A percentile compares a stretch with the other conserved stretches of the same genome.
phyloP scores from a whole-genome alignment of 2,888 invertebrate genomes.

The Tipula vernalis region DNA sequence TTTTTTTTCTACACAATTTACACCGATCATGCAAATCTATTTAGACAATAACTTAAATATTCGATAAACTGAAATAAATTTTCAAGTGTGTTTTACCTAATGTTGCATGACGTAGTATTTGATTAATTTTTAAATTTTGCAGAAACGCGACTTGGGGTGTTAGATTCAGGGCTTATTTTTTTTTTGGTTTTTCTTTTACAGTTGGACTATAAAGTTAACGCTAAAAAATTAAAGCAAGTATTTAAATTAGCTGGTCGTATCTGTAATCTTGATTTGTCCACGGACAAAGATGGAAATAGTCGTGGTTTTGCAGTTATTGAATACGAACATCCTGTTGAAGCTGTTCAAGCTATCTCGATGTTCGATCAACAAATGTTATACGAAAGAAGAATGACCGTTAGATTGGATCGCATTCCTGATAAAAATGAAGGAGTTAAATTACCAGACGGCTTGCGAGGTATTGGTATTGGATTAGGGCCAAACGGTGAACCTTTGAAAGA shows the following conservation, averaged over 20 bases:
- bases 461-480: constrained; percentile 88
- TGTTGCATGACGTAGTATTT: background rate
- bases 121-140: background rate
- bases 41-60: background rate
- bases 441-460: constrained; percentile 81
- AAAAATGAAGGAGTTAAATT: constrained; percentile 59
- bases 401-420: constrained; percentile 77
- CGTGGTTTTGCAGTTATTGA: constrained; percentile 92
- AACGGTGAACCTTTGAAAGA: constrained; percentile 83
- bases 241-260: constrained; percentile 94
- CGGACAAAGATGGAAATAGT: constrained; percentile 92
- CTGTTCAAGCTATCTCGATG: constrained; percentile 94
- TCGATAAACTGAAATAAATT: background rate
- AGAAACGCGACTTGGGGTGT: background rate
- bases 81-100: background rate
- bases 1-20: background rate
- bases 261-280: constrained; percentile 73
- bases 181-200: constrained; percentile 36
- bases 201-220: constrained; percentile 94
- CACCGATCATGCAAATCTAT: background rate
- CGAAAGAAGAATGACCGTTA: constrained; percentile 87
- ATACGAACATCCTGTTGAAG: constrained; percentile 96
- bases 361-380: constrained; percentile 88
- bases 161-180: background rate
- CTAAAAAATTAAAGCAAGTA: constrained; percentile 86